Percentiles rank a stretch among this genome's conserved stretches.
phyloP scores from a whole-genome alignment of 2,797 vertebrate species.

The Pipistrellus pygmaeus region DNA sequence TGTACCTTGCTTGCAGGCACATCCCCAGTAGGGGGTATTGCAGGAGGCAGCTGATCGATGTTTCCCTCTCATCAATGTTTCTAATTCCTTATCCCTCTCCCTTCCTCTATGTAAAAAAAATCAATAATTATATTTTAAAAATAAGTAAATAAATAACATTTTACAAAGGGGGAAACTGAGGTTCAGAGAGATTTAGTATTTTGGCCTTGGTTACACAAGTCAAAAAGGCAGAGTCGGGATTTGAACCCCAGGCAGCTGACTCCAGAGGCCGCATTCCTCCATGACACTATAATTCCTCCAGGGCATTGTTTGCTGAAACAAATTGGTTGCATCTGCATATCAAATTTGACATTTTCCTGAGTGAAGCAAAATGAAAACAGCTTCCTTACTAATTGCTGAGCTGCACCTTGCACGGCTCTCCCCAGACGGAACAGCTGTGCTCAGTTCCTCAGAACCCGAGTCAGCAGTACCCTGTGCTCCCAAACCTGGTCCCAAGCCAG shows the following conservation, averaged over 20 bases:
- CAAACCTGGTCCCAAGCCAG: background rate
- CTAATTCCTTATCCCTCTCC: too few relatives aligned
- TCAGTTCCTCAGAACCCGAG: background rate
- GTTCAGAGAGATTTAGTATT: background rate
- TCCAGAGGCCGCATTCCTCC: background rate
- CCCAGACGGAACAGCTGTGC: background rate
- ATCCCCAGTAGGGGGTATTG: too few relatives aligned
- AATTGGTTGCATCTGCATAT: background rate
- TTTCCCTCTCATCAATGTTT: too few relatives aligned
- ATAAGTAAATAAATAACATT: background rate
- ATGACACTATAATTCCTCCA: background rate
- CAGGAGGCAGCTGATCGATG: too few relatives aligned
- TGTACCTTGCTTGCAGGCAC: too few relatives aligned
- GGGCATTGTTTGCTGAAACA: background rate
- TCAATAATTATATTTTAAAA: too few relatives aligned
- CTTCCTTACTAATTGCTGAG: background rate
- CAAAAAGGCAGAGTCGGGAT: background rate
- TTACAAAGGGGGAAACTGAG: background rate
- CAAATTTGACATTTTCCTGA: background rate
- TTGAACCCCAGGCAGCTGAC: background rate
- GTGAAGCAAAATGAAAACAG: background rate
- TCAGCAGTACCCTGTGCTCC: background rate
- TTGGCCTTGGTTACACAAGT: background rate
- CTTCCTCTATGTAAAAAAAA: too few relatives aligned
- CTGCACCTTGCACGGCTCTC: fast-evolving